A percentile compares a stretch with the other conserved stretches of the same genome.
Evolutionary conservation across 2,888 invertebrate species (phyloP).

Genomic region (Sympetrum striolatum): DNA sequence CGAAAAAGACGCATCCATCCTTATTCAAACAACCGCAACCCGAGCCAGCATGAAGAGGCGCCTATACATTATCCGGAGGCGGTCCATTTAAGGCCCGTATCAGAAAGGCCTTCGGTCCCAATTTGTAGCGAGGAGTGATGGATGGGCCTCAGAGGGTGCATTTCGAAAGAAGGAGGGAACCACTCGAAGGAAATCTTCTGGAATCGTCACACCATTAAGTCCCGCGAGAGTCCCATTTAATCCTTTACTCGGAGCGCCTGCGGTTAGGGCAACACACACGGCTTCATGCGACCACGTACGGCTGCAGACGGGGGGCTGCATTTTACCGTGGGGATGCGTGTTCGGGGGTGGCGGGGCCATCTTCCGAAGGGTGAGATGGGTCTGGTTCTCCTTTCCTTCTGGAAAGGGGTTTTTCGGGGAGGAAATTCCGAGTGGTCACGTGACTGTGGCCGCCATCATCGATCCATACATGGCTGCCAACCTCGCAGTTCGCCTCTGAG

Average conservation of each 20-base stretch:
- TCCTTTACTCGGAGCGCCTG: neutral
- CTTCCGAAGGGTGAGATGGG: neutral
- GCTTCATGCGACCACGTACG: neutral
- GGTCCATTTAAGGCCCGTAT: too few relatives aligned
- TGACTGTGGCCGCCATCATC: constrained; percentile 36
- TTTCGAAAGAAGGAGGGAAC: too few relatives aligned
- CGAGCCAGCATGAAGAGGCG: too few relatives aligned
- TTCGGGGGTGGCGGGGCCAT: neutral
- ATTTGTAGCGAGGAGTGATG: too few relatives aligned
- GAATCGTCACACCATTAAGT: too few relatives aligned
- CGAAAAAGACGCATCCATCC: too few relatives aligned
- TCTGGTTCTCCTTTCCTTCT: neutral
- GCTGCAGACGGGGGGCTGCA: neutral
- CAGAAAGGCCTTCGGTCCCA: too few relatives aligned
- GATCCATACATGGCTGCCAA: constrained; percentile 21
- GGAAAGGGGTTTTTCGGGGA: neutral
- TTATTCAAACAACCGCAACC: too few relatives aligned
- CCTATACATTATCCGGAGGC: too few relatives aligned
- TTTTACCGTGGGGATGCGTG: neutral
- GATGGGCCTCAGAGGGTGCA: too few relatives aligned
- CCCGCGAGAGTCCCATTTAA: too few relatives aligned
- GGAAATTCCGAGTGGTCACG: constrained; percentile 22
- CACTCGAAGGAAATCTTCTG: too few relatives aligned
- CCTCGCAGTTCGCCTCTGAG: neutral
- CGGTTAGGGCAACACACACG: neutral